A percentile compares a stretch with the other conserved stretches of the same genome.
Conservation (phyloP, 2,888 invertebrate species). For the Gastrophysa polygoni region DNA sequence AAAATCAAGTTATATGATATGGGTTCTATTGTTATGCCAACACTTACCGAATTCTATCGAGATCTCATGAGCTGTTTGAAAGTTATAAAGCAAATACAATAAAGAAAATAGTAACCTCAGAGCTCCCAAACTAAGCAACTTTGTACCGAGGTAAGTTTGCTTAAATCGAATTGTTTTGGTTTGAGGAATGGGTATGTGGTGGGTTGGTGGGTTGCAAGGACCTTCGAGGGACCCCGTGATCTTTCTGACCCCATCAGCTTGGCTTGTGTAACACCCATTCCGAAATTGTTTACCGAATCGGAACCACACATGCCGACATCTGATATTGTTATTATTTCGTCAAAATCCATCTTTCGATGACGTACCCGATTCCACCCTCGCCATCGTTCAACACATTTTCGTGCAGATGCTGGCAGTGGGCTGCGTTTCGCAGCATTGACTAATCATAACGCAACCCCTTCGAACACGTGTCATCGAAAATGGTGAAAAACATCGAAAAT, state of each 20-base stretch:
- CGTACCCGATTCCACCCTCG: conserved; percentile 17
- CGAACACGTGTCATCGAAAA: conserved; percentile 26
- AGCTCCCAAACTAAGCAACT: background rate
- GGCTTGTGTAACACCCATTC: background rate
- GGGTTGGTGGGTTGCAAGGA: no score
- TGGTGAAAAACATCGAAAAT: conserved; percentile 40
- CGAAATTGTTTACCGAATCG: background rate
- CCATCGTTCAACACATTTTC: conserved; percentile 24
- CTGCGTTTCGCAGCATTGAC: conserved; percentile 20
- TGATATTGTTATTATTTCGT: conserved; percentile 15
- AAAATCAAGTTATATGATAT: no score
- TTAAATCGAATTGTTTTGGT: no score
- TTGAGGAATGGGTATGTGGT: no score
- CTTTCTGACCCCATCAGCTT: no score
- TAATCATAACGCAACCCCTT: conserved; percentile 35
- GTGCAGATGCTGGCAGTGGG: conserved; percentile 28
- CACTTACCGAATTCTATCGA: no score
- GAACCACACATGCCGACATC: background rate
- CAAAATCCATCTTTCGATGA: conserved; percentile 14
- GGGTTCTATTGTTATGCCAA: no score
- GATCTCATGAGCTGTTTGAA: no score
- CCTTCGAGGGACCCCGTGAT: no score
- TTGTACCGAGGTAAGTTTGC: no score
- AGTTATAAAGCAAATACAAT: no score
- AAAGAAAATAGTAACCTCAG: background rate